These are phyloP conservation scores for Ectobius pallidus DNA, from an alignment of 2,888 invertebrate species.

Conservation along the genomic window DNA sequence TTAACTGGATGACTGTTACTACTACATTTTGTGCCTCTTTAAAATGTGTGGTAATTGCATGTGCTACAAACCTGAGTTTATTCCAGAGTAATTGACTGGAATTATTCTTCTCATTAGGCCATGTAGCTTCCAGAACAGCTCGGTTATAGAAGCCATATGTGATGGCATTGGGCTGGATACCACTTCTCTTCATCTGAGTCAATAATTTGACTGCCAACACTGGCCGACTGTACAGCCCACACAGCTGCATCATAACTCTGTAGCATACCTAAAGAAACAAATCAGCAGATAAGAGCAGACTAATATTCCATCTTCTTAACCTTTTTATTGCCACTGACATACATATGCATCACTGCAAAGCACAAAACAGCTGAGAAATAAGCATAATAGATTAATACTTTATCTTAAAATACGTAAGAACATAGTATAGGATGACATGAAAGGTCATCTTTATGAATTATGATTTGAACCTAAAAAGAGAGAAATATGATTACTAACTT, in stretches of 20 bases:
- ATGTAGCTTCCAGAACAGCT: constrained; percentile 91
- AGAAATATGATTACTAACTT: constrained; percentile 60
- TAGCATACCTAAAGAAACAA: constrained; percentile 78
- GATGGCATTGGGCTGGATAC: constrained; percentile 95
- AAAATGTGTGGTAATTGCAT: too few relatives aligned
- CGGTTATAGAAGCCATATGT: constrained; percentile 91
- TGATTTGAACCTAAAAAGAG: background rate
- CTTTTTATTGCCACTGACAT: too few relatives aligned
- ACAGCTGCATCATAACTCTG: constrained; percentile 97
- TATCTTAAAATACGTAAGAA: too few relatives aligned
- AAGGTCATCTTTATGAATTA: too few relatives aligned
- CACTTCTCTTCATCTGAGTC: constrained; percentile 90
- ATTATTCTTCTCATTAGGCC: constrained; percentile 81
- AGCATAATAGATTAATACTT: too few relatives aligned
- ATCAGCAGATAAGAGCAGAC: too few relatives aligned
- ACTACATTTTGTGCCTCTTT: too few relatives aligned
- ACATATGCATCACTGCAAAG: too few relatives aligned
- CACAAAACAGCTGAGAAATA: too few relatives aligned
- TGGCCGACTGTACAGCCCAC: constrained; percentile 92
- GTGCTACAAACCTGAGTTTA: constrained; percentile 68
- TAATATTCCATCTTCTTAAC: too few relatives aligned
- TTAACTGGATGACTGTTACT: too few relatives aligned
- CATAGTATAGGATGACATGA: too few relatives aligned
- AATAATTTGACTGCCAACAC: constrained; percentile 91
- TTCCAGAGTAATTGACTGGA: constrained; percentile 91